Evolutionary conservation across 2,888 invertebrate genomes (phyloP).

Genomic region (Adela reaumurella): DNA sequence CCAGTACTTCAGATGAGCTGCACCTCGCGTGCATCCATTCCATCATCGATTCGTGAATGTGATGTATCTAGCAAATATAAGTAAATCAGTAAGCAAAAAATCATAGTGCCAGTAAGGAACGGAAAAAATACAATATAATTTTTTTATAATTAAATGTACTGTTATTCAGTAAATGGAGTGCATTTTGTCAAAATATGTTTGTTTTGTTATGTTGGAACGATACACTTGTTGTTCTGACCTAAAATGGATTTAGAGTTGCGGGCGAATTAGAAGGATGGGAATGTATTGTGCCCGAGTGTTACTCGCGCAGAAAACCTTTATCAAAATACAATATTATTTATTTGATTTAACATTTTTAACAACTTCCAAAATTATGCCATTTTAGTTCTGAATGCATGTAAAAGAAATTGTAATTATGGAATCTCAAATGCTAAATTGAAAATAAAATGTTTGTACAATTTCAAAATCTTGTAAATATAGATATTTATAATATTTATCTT

Average conservation of each 20-base stretch:
- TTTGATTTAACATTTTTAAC: neutral
- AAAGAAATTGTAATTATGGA: conserved; percentile 3
- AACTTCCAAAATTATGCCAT: neutral
- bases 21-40: too few relatives aligned
- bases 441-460: conserved; percentile 3
- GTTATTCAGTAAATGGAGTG: too few relatives aligned
- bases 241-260: too few relatives aligned
- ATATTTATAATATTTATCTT: conserved; percentile 4
- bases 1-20: neutral
- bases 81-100: too few relatives aligned
- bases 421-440: conserved; percentile 3
- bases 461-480: conserved; percentile 2
- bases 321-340: neutral
- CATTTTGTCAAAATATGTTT: too few relatives aligned
- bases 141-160: neutral
- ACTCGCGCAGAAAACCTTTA: too few relatives aligned
- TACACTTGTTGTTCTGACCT: too few relatives aligned
- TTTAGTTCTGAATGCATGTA: too few relatives aligned
- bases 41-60: neutral
- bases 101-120: too few relatives aligned
- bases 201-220: too few relatives aligned
- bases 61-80: neutral
- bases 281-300: neutral
- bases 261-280: neutral
- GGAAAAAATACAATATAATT: too few relatives aligned